Evolutionary conservation across 2,888 invertebrate species (phyloP), one percentile per base, ranked within the genome.

Genomic region (Protodeltote pygarga): DNA sequence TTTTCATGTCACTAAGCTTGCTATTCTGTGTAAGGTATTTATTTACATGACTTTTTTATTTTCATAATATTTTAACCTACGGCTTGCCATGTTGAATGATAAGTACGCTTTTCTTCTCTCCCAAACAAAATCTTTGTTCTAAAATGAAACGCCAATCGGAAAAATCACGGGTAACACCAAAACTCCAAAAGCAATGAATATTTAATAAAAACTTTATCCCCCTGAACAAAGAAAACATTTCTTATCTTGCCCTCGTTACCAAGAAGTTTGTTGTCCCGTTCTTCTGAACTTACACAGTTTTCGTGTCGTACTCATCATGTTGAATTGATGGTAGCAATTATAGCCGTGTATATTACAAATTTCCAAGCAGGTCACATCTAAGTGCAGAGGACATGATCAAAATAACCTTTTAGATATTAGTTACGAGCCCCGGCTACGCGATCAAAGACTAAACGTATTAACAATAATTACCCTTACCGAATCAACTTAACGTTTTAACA

Each of bases 391-490:
- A 27, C 13, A 35, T 9, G 21, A 21, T 29, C 25, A 34, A 31
- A 45, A 31, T 20, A 34, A 61, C 40, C 32, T 44, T 45, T 39
- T 13, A 33, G 34, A 40, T 40, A 20, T 60, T 16, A 39, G 14
- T 46, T 47, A 34, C 25, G 41, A 33, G 14, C 14, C 8, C n/a
- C 39, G 15, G 13, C 37, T 2, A 10, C 11, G 28, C 13, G 57
- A 57, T 64, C 64, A 66, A 66, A 64, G 57, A 46, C 23, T 37
- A 51, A 32, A 29, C 32, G 24, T 21, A 47, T 53, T 37, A 49
- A 46, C 39, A 38, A 32, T 51, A 65, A 67, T 59, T 47, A 54
- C 59, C 65, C 40, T 28, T 54, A 51, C 31, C 67, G 41, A 63
- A 67, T 63, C 13, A 28, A 46, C 51, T 65, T 58, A 45, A 44